Base-by-base conservation (phyloP, 2,113 vertebrate genomes). In the Acrocephalus kingi region DNA sequence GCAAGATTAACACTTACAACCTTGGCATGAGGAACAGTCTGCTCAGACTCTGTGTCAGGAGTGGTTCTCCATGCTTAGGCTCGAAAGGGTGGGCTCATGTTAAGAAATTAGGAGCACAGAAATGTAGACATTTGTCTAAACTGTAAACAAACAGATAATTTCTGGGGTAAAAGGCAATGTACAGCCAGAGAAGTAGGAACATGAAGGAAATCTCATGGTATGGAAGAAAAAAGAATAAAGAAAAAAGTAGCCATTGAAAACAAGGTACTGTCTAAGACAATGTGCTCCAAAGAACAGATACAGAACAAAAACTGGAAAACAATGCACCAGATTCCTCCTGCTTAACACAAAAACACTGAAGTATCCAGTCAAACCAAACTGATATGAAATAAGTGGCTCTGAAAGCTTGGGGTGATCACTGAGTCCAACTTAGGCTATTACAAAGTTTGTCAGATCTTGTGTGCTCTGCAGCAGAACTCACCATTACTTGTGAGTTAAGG, bases 1-100 rank as follows among this genome's bases (percentile, higher is more conserved):
- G 91, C 77, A 82, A 95, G 94, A 97, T 97, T 94, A 96, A 96
- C 95, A 85, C 94, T 97, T 95, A 69, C 72, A 97, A 93, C 91
- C 94, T 95, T 95, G 90, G 93, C 95, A 96, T 51, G 31, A 87
- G 54, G 83, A 93, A 82, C 90, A 94, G 86, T 66, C 87, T 90
- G 94, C 61, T 88, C 91, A 83, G 84, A 71, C 41, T 94, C 68
- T 1, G 23, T 56, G 82, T 19, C 66, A 90, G 75, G 78, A 95
- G 46, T 2, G 24, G 21, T 3, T 25, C 15, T 83, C 79, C 49
- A 39, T 6, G 10, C 58, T 48, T 20, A 79, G 93, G 25, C 94
- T 68, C 4, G 7, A 96, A 96, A 96, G 94, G 94, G 95, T 95
- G 94, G 64, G 56, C 76, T 73, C 82, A 76, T 0, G 0, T 6